Base-by-base conservation (phyloP, 2,888 invertebrate species). In the Malacosoma neustria region DNA sequence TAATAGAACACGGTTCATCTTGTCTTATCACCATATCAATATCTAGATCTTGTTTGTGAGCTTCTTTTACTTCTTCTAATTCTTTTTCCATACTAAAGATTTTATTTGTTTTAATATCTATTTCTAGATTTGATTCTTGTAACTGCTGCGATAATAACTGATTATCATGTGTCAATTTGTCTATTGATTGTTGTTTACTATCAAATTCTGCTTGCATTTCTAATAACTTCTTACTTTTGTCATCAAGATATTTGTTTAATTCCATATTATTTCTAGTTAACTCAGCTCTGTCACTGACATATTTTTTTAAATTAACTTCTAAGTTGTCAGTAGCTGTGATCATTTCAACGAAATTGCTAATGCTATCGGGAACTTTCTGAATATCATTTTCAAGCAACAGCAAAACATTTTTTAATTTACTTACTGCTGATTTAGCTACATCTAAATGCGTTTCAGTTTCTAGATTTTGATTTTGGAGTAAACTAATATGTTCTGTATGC, bases 271-370 rank as follows among this genome's bases (percentile, higher is more conserved):
- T 41, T 35, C 53, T 41, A 11, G 39, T 22, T 1, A 41, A 39
- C 29, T 38, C 12, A 39, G 63, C 50, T 47, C 61, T 72, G 49
- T 71, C 49, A 32, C 48, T 40, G 2, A 68, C 35, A 22, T 60
- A 45, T 36, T 57, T 47, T 29, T 35, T 45, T 3, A 63, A 54
- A 34, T 55, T 49, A 9, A 32, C 41, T 46, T 74, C 64, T 44
- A 77, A 57, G n/a, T 32, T 40, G 42, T 46, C 47, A 31, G 79
- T 50, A 33, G 49, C 61, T 29, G 56, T 57, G 34, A 70, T 63
- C 30, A 63, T 46, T 29, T 49, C 48, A 11, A 57, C 54, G 44
- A 66, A 56, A 48, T 60, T 60, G 11, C 66, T 63, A 29, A 64
- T 49, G 14, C 59, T 38, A 33, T 60, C 50, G 12, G 68, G 68